Percentiles rank a stretch among this genome's conserved stretches.
Conservation (phyloP, 2,113 vertebrate species). For the Xyrauchen texanus region DNA sequence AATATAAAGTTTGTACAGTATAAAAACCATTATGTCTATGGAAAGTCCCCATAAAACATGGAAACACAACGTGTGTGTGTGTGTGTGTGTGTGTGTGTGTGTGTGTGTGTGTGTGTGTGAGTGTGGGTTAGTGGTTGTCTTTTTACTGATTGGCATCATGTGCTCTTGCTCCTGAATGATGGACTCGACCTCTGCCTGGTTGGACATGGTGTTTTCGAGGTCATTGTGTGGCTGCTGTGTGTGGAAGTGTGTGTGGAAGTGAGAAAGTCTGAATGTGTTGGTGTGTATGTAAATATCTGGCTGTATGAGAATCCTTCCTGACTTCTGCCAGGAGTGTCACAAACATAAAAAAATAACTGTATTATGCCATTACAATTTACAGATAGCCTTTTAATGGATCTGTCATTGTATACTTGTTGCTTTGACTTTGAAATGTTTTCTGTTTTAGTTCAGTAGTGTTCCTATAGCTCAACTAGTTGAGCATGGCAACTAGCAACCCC, state of each 20-base stretch:
- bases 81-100: too few species aligned
- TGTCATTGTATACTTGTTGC: too few species aligned
- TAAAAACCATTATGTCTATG: too few species aligned
- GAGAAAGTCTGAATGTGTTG: too few species aligned
- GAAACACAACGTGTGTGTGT: slow-evolving; percentile 28
- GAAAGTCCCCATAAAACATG: too few species aligned
- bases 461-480: too few species aligned
- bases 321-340: background rate
- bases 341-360: background rate
- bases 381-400: background rate
- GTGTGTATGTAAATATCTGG: background rate
- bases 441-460: too few species aligned
- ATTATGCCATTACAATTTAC: background rate
- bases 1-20: too few species aligned
- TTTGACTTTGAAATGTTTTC: too few species aligned
- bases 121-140: slow-evolving; percentile 14
- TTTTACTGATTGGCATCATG: slow-evolving; percentile 40
- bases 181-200: slow-evolving; percentile 37
- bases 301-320: background rate
- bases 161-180: slow-evolving; percentile 41
- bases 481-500: too few species aligned
- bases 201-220: slow-evolving; percentile 16
- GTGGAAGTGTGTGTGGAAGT: too few species aligned
- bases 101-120: too few species aligned
- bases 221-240: slow-evolving; percentile 14